phyloP scores from a whole-genome alignment of 2,888 invertebrate genomes.

The Drosophila prostipennis region DNA sequence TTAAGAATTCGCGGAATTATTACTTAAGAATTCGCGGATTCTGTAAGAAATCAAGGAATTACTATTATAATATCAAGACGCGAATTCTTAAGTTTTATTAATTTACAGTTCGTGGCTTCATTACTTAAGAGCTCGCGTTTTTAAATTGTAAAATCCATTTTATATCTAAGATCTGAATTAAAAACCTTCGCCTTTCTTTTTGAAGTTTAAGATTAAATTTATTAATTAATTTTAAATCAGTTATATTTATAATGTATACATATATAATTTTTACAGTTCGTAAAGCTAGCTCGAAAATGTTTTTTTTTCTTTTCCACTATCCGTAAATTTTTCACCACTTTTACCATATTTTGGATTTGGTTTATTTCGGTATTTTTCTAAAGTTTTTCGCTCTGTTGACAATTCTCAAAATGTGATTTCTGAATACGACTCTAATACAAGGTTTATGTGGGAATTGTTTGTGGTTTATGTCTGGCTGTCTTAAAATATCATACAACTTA shows the following conservation, averaged over 20 bases:
- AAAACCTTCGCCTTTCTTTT: not conserved
- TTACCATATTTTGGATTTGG: conserved; percentile 28
- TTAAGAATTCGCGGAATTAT: too few species aligned
- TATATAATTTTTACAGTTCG: conserved; percentile 76
- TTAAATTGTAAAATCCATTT: too few species aligned
- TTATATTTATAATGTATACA: conserved; percentile 77
- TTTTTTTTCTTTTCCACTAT: conserved; percentile 29
- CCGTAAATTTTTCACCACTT: conserved; percentile 31
- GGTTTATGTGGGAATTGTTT: conserved; percentile 32
- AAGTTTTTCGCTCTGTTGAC: conserved; percentile 10
- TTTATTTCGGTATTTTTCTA: conserved; percentile 5
- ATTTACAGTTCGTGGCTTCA: too few species aligned
- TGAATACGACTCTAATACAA: conserved; percentile 54
- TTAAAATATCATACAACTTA: conserved; percentile 60
- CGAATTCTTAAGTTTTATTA: too few species aligned
- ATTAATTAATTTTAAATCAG: conserved; percentile 69
- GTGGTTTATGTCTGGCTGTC: conserved; percentile 32
- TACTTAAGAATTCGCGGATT: too few species aligned
- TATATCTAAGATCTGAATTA: too few species aligned
- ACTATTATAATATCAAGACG: too few species aligned
- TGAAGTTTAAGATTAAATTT: conserved; percentile 65
- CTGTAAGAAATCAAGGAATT: too few species aligned
- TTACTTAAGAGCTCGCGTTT: not conserved
- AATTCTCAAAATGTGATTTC: not conserved
- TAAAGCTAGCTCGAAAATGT: conserved; percentile 71